A percentile compares a stretch with the other conserved stretches of the same genome.
These are phyloP conservation scores for Ascidia mentula DNA, from an alignment of 23 tunicate genomes.

Conservation along the genomic window DNA sequence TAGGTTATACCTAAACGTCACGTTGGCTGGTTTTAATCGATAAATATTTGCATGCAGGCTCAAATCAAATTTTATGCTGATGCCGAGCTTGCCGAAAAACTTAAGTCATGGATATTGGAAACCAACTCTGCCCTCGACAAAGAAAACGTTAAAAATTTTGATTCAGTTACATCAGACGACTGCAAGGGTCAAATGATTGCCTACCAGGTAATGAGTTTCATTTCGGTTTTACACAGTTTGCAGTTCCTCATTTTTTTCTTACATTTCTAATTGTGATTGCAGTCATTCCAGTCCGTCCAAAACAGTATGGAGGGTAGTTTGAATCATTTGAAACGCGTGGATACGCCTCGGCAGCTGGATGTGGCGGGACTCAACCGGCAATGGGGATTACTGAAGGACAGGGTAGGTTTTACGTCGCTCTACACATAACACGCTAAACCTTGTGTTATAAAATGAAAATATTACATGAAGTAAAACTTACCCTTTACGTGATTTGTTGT, in stretches of 20 bases:
- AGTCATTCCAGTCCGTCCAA: neutral
- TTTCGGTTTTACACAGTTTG: neutral
- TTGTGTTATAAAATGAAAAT: too few species aligned
- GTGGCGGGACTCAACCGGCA: slow-evolving; percentile 17
- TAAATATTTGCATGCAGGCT: too few species aligned
- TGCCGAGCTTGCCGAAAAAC: neutral
- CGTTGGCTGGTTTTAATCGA: too few species aligned
- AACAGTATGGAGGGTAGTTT: neutral
- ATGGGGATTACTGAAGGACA: slow-evolving; percentile 29
- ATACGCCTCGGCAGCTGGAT: neutral
- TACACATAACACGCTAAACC: too few species aligned
- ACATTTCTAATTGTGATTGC: neutral
- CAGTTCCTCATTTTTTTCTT: neutral
- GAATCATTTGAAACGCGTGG: neutral
- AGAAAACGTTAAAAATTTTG: slow-evolving; percentile 32
- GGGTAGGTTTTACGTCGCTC: slow-evolving; percentile 23
- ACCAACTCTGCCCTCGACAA: slow-evolving; percentile 30
- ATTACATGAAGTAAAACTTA: too few species aligned
- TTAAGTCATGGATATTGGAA: slow-evolving; percentile 26
- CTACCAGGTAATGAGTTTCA: slow-evolving; percentile 33
- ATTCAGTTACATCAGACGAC: slow-evolving; percentile 26
- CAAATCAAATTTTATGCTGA: neutral
- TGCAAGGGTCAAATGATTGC: slow-evolving; percentile 24
- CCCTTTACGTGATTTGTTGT: too few species aligned
- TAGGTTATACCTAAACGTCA: too few species aligned